These are phyloP conservation scores for Thryonomys swinderianus DNA, from an alignment of 2,113 vertebrate species.

Conservation along the genomic window DNA sequence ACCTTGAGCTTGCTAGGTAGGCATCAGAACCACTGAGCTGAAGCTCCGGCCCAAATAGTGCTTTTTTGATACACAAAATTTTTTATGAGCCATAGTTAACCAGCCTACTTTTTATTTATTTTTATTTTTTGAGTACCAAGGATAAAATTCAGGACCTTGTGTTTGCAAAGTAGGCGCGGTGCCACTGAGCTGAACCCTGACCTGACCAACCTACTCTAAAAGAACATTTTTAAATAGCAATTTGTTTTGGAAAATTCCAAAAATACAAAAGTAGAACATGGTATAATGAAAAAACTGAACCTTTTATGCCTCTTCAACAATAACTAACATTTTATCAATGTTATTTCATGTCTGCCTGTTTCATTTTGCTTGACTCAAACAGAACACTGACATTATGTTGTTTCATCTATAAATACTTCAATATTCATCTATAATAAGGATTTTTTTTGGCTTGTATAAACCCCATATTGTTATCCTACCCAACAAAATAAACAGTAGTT, in stretches of 20 bases:
- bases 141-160: too few relatives aligned
- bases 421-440: background rate
- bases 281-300: background rate
- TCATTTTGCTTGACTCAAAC: background rate
- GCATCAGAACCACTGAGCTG: too few relatives aligned
- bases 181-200: too few relatives aligned
- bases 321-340: background rate
- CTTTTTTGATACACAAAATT: background rate
- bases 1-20: too few relatives aligned
- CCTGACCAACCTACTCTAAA: background rate
- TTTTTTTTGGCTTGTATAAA: slow-evolving; percentile 24
- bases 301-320: background rate
- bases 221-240: background rate
- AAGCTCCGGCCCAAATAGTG: too few relatives aligned
- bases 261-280: background rate
- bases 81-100: background rate
- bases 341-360: background rate
- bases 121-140: too few relatives aligned
- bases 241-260: slow-evolving; percentile 43
- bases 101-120: background rate
- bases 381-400: background rate
- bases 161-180: too few relatives aligned
- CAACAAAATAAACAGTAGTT: background rate
- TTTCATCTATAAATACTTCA: slow-evolving; percentile 8
- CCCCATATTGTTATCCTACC: background rate